Conservation (phyloP, 1,140 invertebrate species). For the Hormaphis cornu region DNA sequence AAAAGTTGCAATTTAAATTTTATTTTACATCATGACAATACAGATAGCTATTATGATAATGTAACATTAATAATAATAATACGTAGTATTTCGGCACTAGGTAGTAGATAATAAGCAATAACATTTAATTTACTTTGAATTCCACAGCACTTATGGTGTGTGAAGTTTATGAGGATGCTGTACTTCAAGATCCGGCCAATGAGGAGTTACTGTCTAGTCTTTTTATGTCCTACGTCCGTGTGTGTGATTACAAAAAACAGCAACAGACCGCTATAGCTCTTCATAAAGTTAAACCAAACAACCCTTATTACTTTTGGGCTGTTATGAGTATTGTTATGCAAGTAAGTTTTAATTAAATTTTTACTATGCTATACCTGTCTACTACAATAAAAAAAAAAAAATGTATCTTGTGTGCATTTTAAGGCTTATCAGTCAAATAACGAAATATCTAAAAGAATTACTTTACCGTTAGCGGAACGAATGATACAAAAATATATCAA, state of each 20-base stretch:
- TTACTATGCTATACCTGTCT: no score
- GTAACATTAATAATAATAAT: no score
- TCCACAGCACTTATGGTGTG: slow-evolving; percentile 74
- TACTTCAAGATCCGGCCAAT: slow-evolving; percentile 71
- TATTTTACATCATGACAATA: no score
- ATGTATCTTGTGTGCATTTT: not conserved
- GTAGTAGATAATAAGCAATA: no score
- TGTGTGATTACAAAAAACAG: slow-evolving; percentile 83
- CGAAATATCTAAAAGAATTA: slow-evolving; percentile 45
- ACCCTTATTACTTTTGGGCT: slow-evolving; percentile 96
- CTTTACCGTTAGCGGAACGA: slow-evolving; percentile 69
- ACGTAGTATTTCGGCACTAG: no score
- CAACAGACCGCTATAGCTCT: slow-evolving; percentile 78
- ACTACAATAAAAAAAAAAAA: no score
- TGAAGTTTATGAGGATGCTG: slow-evolving; percentile 78
- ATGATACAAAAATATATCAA: slow-evolving; percentile 77
- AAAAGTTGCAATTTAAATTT: not conserved
- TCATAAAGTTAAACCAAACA: slow-evolving; percentile 85
- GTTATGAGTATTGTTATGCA: slow-evolving; percentile 93
- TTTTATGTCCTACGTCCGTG: slow-evolving; percentile 89
- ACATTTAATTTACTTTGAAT: not conserved
- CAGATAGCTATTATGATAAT: no score
- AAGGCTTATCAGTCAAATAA: slow-evolving; percentile 43
- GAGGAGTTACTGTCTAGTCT: slow-evolving; percentile 88
- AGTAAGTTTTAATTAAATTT: slow-evolving; percentile 40